phyloP scores from a whole-genome alignment of 2,797 vertebrate genomes.

The Crenichthys baileyi region DNA sequence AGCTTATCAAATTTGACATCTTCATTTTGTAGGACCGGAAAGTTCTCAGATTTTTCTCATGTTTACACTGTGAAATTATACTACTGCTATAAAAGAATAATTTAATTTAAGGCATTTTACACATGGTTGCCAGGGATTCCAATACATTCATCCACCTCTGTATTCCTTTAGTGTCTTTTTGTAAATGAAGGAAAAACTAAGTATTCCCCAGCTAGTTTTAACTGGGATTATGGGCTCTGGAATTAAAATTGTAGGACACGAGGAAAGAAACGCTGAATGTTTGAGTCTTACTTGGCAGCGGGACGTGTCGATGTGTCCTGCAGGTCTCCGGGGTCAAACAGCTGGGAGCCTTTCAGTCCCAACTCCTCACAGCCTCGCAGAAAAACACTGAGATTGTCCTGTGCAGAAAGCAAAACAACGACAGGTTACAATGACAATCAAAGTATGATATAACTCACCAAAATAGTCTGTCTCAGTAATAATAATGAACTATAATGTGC shows the following conservation, averaged over 20 bases:
- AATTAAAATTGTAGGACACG: background rate
- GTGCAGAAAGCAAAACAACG: conserved; percentile 60
- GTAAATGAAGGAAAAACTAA: background rate
- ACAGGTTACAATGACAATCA: background rate
- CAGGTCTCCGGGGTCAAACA: conserved; percentile 96
- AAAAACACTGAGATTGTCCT: conserved; percentile 96
- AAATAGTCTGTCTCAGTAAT: background rate
- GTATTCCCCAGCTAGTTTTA: background rate
- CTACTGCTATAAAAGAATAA: background rate
- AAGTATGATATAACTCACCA: background rate
- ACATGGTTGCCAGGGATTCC: background rate
- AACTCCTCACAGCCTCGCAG: conserved; percentile 95
- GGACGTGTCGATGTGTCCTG: conserved; percentile 89
- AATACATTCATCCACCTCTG: background rate
- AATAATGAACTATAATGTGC: background rate
- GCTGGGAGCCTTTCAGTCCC: conserved; percentile 95
- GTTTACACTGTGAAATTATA: too few relatives aligned
- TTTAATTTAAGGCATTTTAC: background rate
- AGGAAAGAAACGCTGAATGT: conserved; percentile 5
- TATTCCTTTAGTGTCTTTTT: background rate
- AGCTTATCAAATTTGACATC: background rate
- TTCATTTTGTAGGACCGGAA: background rate
- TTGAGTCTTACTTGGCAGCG: conserved; percentile 85
- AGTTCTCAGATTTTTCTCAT: background rate
- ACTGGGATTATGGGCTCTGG: background rate